A percentile compares a stretch with the other conserved stretches of the same genome.
phyloP scores from a whole-genome alignment of 1,140 invertebrate genomes.

The Macrotrachela quadricornifera region DNA sequence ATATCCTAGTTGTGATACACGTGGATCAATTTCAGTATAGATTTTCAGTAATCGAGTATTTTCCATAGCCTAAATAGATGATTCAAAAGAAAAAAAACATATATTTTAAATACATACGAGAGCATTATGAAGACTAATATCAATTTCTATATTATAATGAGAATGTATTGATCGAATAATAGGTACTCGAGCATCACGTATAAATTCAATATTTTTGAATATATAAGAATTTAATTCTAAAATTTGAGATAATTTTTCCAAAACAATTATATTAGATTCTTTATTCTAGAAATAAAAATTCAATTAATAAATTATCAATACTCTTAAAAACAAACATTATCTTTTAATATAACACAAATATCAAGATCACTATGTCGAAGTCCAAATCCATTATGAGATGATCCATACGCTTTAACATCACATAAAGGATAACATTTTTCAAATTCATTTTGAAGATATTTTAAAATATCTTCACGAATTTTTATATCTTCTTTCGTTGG shows the following conservation, averaged over 20 bases:
- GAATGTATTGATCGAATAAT: constrained; percentile 39
- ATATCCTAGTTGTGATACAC: constrained; percentile 37
- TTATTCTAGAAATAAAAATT: too few relatives aligned
- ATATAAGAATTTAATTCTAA: too few relatives aligned
- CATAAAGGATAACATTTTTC: too few relatives aligned
- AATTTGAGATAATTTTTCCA: too few relatives aligned
- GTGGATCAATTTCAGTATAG: constrained; percentile 36
- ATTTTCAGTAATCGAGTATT: constrained; percentile 36
- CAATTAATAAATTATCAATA: too few relatives aligned
- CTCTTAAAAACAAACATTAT: too few relatives aligned
- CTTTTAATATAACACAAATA: constrained; percentile 26
- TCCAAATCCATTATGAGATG: constrained; percentile 43
- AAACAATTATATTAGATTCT: too few relatives aligned
- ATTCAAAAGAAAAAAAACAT: too few relatives aligned
- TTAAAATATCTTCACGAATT: too few relatives aligned
- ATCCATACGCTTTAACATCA: constrained; percentile 35
- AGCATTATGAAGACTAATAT: constrained; percentile 42
- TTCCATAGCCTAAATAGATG: constrained; percentile 14
- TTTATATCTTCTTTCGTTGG: too few relatives aligned
- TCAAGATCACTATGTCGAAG: constrained; percentile 39
- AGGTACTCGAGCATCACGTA: constrained; percentile 37
- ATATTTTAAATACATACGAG: constrained; percentile 21
- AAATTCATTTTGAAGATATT: too few relatives aligned
- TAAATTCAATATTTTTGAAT: too few relatives aligned
- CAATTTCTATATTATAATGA: constrained; percentile 33